A percentile compares a stretch with the other conserved stretches of the same genome.
Evolutionary conservation across 2,113 vertebrate species (phyloP).

Genomic region (Myrmecobius fasciatus): DNA sequence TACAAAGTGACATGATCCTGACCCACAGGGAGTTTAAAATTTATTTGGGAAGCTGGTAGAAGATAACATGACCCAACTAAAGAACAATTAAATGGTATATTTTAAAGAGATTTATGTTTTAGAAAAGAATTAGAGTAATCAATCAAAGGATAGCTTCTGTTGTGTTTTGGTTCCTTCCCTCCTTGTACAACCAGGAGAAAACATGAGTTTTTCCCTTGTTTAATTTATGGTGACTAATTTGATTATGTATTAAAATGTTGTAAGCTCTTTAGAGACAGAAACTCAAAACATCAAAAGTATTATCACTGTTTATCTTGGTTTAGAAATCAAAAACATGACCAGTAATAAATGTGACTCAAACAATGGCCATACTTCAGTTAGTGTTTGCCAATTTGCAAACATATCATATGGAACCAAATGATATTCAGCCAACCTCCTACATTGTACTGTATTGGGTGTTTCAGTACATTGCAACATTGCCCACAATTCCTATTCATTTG

Average conservation of each 20-base stretch:
- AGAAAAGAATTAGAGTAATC: background rate
- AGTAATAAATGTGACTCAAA: background rate
- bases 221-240: constrained; percentile 2
- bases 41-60: background rate
- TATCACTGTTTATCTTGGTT: constrained; percentile 17
- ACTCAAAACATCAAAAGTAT: constrained; percentile 49
- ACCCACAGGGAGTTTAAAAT: background rate
- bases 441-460: background rate
- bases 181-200: background rate
- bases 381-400: constrained; percentile 27
- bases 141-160: background rate
- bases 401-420: background rate
- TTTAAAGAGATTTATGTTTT: constrained; percentile 19
- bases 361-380: background rate
- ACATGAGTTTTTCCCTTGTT: background rate
- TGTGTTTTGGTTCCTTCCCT: background rate
- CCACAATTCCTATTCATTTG: background rate
- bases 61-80: background rate
- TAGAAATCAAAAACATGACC: constrained; percentile 20
- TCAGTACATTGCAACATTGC: rapidly evolving
- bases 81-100: background rate
- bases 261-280: constrained; percentile 37
- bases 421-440: background rate
- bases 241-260: background rate
- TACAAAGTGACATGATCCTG: too few species aligned